Conservation (phyloP, 2,113 vertebrate genomes). For the Rhynchomys soricoides region DNA sequence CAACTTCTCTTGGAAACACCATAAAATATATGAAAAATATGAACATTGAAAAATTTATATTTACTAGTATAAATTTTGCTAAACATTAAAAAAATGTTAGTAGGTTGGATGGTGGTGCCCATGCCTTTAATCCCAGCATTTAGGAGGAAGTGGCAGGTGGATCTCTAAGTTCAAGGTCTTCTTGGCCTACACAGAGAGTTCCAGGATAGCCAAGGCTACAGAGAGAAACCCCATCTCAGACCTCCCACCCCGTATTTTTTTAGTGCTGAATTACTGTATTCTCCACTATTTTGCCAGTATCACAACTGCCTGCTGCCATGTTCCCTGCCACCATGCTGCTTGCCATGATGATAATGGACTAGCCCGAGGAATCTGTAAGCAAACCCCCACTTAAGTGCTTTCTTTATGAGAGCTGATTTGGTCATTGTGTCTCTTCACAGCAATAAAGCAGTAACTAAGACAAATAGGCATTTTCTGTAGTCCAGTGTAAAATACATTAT, state of each 20-base stretch:
- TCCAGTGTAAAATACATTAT: neutral
- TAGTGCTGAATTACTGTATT: neutral
- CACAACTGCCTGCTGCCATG: neutral
- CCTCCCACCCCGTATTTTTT: no score
- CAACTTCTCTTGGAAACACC: slow-evolving; percentile 1
- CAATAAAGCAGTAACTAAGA: neutral
- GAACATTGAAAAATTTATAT: neutral
- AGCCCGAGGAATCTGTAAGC: neutral
- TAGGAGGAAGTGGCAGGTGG: no score
- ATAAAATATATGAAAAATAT: neutral
- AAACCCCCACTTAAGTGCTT: neutral
- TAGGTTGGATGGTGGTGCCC: no score
- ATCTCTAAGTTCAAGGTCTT: no score
- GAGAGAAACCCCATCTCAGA: neutral
- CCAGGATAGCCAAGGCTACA: neutral
- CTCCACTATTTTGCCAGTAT: neutral
- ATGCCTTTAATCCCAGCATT: no score
- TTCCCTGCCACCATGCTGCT: neutral
- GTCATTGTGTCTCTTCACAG: neutral
- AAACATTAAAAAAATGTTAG: neutral
- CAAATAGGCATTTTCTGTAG: neutral
- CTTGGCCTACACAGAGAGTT: no score
- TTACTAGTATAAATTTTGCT: neutral
- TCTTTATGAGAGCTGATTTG: neutral
- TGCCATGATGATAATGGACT: neutral